phyloP scores from a whole-genome alignment of 2,888 invertebrate species.

The Drosophila kuntzei region DNA sequence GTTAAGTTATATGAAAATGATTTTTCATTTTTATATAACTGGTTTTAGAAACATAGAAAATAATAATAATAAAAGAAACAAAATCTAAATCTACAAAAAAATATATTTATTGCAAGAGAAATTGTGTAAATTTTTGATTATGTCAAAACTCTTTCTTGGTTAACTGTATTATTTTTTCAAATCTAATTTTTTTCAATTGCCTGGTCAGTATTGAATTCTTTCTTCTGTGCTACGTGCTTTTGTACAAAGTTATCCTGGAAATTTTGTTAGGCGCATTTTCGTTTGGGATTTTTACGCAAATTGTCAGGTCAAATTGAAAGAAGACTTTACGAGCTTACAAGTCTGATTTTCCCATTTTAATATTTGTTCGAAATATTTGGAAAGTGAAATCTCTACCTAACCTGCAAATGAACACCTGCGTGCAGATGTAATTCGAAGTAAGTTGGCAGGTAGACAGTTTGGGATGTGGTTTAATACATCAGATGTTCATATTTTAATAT shows the following conservation, averaged over 20 bases:
- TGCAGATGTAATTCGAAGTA: not conserved
- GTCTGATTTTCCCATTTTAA: not conserved
- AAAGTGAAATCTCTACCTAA: not conserved
- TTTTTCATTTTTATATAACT: too few relatives aligned
- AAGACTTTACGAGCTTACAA: not conserved
- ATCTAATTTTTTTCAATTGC: too few relatives aligned
- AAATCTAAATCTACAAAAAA: too few relatives aligned
- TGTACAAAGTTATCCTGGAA: not conserved
- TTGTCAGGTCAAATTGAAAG: not conserved
- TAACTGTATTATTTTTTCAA: too few relatives aligned
- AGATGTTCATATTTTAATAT: not conserved
- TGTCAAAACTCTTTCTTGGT: too few relatives aligned
- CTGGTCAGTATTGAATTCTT: not conserved
- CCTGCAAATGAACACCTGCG: not conserved
- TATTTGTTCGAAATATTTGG: not conserved
- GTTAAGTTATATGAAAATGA: too few relatives aligned
- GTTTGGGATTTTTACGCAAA: not conserved
- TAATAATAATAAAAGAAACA: too few relatives aligned
- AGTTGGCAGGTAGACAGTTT: not conserved
- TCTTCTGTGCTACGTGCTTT: not conserved
- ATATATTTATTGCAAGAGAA: too few relatives aligned
- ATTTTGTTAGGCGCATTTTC: not conserved
- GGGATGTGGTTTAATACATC: not conserved
- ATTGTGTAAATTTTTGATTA: too few relatives aligned
- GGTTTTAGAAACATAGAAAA: too few relatives aligned